phyloP scores from a whole-genome alignment of 2,797 vertebrate species.

The Anomalospiza imberbis region DNA sequence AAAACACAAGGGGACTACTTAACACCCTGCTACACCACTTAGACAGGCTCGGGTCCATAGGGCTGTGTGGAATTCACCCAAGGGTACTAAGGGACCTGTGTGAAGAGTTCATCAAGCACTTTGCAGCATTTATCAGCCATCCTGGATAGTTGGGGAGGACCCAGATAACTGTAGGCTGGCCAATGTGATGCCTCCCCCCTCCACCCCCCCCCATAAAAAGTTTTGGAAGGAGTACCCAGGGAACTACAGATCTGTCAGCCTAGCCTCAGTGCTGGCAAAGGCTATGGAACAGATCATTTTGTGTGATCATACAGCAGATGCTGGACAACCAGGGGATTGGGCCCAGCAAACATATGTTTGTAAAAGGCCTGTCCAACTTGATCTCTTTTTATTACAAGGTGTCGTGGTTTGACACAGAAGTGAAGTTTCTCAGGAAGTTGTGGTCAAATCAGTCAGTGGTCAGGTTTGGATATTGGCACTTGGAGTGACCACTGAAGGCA shows the following conservation, averaged over 20 bases:
- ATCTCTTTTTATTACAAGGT: not conserved
- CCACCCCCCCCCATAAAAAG: too few relatives aligned
- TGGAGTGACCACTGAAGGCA: too few relatives aligned
- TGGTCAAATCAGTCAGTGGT: too few relatives aligned
- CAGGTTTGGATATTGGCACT: too few relatives aligned
- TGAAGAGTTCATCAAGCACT: not conserved
- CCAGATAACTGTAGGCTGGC: not conserved
- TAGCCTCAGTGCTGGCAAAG: not conserved
- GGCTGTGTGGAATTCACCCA: not conserved
- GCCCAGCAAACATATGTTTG: not conserved
- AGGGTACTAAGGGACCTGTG: not conserved
- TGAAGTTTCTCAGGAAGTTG: too few relatives aligned
- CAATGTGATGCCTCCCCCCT: rapidly evolving
- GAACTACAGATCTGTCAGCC: not conserved
- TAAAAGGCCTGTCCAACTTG: not conserved
- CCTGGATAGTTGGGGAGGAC: too few relatives aligned
- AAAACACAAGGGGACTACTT: not conserved
- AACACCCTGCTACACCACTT: not conserved
- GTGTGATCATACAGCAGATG: not conserved
- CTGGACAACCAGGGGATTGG: rapidly evolving
- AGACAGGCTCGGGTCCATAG: too few relatives aligned
- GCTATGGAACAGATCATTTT: not conserved
- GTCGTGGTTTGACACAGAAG: too few relatives aligned
- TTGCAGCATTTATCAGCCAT: not conserved
- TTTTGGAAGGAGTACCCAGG: not conserved